Evolutionary conservation across 2,113 vertebrate genomes (phyloP).

Genomic region (Atrichornis clamosus): DNA sequence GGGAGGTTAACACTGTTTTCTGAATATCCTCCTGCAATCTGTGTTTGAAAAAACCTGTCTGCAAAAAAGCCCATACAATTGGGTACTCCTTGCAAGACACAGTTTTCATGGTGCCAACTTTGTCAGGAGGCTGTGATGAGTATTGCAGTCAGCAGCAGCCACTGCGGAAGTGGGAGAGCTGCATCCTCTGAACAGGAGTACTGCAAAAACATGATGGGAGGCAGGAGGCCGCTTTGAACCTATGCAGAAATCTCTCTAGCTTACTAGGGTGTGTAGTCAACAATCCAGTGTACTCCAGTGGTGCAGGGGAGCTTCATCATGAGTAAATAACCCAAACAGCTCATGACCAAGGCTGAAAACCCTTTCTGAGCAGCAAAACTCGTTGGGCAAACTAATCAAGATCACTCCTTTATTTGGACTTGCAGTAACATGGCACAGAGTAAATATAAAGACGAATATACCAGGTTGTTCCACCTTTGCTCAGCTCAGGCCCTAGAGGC

Average conservation of each 20-base stretch:
- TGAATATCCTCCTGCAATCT: background rate
- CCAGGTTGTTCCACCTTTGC: background rate
- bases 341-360: background rate
- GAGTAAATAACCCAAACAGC: background rate
- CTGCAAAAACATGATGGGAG: background rate
- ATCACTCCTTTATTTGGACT: background rate
- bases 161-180: background rate
- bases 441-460: background rate
- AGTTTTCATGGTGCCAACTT: background rate
- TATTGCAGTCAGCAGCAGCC: background rate
- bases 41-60: background rate
- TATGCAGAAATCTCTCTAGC: background rate
- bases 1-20: background rate
- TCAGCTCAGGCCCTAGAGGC: background rate
- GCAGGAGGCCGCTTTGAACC: background rate
- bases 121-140: rapidly evolving
- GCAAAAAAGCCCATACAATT: background rate
- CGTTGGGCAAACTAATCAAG: background rate
- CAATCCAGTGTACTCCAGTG: background rate
- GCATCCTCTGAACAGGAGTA: background rate
- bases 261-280: background rate
- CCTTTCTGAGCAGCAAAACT: background rate
- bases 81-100: background rate
- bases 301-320: background rate
- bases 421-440: background rate